Conservation (phyloP, 2,888 invertebrate species). For the Pyrochroa serraticornis region DNA sequence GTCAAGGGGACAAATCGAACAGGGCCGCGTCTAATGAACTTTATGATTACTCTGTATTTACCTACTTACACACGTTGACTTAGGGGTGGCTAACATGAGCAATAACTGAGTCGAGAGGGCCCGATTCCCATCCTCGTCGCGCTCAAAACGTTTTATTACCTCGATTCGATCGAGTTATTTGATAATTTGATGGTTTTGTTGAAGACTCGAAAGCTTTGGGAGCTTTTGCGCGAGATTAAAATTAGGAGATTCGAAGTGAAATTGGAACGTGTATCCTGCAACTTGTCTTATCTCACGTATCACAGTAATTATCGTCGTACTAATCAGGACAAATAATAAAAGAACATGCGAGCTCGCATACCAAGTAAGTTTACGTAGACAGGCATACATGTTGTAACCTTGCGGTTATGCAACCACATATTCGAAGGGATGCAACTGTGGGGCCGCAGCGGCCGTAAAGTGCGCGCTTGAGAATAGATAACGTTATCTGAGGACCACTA, state of each 20-base stretch:
- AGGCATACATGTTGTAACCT: slow-evolving; percentile 29
- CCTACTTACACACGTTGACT: slow-evolving; percentile 52
- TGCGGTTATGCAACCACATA: slow-evolving; percentile 29
- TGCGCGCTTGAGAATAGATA: slow-evolving; percentile 54
- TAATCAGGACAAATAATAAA: slow-evolving; percentile 53
- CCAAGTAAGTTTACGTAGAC: slow-evolving; percentile 38
- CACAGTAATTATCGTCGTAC: slow-evolving; percentile 50
- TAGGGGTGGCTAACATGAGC: slow-evolving; percentile 44
- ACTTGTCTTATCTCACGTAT: slow-evolving; percentile 51
- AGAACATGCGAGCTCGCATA: slow-evolving; percentile 50
- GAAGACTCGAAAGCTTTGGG: no score
- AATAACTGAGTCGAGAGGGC: slow-evolving; percentile 39
- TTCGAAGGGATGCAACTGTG: slow-evolving; percentile 31
- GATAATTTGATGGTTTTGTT: no score
- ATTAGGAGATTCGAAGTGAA: slow-evolving; percentile 7
- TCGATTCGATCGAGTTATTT: no score
- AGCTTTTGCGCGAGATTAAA: no score
- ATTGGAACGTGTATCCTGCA: slow-evolving; percentile 25
- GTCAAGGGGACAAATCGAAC: slow-evolving; percentile 41
- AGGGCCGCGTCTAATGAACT: slow-evolving; percentile 55
- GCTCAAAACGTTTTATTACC: no score
- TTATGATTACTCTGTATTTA: slow-evolving; percentile 56
- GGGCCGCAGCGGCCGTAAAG: slow-evolving; percentile 42
- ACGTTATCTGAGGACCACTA: slow-evolving; percentile 56
- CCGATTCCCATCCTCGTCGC: not conserved